These are phyloP conservation scores for Lasioglossum baleicum DNA, from an alignment of 1,140 invertebrate genomes.

Conservation along the genomic window DNA sequence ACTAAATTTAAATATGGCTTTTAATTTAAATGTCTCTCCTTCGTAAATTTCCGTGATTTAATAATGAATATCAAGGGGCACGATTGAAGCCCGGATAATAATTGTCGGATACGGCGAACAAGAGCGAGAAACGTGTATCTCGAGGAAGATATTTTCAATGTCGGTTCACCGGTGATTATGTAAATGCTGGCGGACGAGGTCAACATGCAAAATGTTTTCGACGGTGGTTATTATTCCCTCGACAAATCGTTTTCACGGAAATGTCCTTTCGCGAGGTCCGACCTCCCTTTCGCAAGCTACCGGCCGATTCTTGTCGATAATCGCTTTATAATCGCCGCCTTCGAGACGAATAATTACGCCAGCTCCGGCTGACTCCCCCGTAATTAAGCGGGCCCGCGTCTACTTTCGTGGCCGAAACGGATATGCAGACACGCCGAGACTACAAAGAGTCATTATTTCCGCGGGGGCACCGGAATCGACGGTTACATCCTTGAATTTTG, in stretches of 20 bases:
- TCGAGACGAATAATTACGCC: constrained; percentile 69
- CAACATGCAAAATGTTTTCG: background rate
- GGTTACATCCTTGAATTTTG: background rate
- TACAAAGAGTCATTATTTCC: constrained; percentile 52
- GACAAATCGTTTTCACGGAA: constrained; percentile 43
- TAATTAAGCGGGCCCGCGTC: constrained; percentile 52
- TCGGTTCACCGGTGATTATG: background rate
- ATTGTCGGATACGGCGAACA: too few species aligned
- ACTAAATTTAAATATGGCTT: too few species aligned
- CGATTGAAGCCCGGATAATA: too few species aligned
- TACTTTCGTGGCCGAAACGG: constrained; percentile 51
- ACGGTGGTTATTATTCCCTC: background rate
- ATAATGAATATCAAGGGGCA: too few species aligned
- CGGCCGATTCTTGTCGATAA: constrained; percentile 66
- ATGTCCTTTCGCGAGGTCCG: constrained; percentile 2
- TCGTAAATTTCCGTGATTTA: too few species aligned
- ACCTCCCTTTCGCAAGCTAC: constrained; percentile 1
- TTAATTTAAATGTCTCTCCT: too few species aligned
- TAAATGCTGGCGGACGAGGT: background rate
- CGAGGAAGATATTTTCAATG: background rate
- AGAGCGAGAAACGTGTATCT: background rate
- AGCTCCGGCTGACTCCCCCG: constrained; percentile 24
- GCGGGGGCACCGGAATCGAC: background rate
- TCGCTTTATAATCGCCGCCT: constrained; percentile 68
- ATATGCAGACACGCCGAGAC: constrained; percentile 36